Evolutionary conservation across 2,113 vertebrate species (phyloP).

Genomic region (Oenanthe melanoleuca): DNA sequence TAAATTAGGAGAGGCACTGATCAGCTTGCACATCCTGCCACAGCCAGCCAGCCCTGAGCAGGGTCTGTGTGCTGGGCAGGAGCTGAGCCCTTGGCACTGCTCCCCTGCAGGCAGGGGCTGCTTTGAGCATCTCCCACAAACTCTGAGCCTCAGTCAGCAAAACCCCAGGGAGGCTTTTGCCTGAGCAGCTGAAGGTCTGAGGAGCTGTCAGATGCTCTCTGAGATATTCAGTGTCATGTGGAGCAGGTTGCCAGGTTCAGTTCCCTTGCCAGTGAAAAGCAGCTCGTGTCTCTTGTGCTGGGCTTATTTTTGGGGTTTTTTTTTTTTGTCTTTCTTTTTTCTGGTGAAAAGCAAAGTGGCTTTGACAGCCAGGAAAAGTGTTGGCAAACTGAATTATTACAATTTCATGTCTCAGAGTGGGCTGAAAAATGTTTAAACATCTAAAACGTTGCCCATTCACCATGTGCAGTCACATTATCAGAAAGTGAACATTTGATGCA

Average conservation of each 20-base stretch:
- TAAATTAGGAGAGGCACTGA: not conserved
- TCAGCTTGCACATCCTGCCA: not conserved
- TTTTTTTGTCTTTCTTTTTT: not conserved
- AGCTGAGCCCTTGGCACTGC: not conserved
- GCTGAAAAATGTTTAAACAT: not conserved
- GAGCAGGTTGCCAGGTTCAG: conserved; percentile 20
- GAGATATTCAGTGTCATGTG: not conserved
- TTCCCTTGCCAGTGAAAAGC: not conserved
- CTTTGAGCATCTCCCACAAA: not conserved
- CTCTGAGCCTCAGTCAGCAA: not conserved
- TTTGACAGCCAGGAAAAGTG: not conserved
- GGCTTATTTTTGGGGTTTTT: not conserved
- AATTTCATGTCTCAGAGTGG: not conserved
- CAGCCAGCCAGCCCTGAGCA: not conserved
- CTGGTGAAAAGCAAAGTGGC: not conserved
- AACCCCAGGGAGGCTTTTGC: not conserved
- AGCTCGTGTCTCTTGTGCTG: not conserved
- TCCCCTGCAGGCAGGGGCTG: not conserved
- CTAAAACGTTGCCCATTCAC: not conserved
- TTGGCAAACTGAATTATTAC: not conserved
- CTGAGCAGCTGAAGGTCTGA: not conserved
- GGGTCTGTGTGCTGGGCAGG: accelerated
- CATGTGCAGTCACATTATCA: not conserved
- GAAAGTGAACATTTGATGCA: not conserved
- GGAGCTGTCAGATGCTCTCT: not conserved